Base-by-base conservation (phyloP, 2,797 vertebrate species). In the Meda fulgida region DNA sequence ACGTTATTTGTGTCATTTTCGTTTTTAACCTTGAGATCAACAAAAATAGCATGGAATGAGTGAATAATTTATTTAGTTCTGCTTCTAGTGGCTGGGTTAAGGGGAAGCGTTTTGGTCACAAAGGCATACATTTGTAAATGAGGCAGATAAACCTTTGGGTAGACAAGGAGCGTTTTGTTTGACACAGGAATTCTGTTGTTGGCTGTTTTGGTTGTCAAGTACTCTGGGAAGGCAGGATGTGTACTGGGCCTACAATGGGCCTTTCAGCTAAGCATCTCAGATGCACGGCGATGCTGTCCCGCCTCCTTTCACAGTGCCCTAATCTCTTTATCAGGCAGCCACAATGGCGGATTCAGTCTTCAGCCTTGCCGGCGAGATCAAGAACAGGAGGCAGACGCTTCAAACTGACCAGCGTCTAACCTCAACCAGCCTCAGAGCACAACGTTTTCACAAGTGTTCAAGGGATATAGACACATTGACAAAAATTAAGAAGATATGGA, bases 131-230 rank as follows among this genome's bases (percentile, higher is more conserved):
- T 96, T 97, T 96, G 95, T 96, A 96, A 96, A 96, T 96, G 93
- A 92, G 94, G 93, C 93, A 94, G 95, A 96, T 96, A 96, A 96
- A 93, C 93, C 92, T 90, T 89, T 92, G 94, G 91, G 88, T 85
- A 92, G 94, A 96, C 95, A 97, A 96, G 94, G 94, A 92, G 89
- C 86, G 94, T 95, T 97, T 96, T 96, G 96, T 96, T 92, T 91
- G 84, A 95, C 94, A 97, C 96, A 96, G 94, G 94, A 96, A 96
- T 97, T 95, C 95, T 95, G 95, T 97, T 97, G 95, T 96, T 91
- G 91, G 87, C 89, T 84, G 93, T 93, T 95, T 95, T 91, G 94
- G 94, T 96, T 95, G 95, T 97, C 95, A 96, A 96, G 96, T 95
- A 94, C 94, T 93, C 92, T 86, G 94, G 96, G 95, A 96, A 94